phyloP scores from a whole-genome alignment of 2,113 vertebrate species.

The Cygnus atratus region DNA sequence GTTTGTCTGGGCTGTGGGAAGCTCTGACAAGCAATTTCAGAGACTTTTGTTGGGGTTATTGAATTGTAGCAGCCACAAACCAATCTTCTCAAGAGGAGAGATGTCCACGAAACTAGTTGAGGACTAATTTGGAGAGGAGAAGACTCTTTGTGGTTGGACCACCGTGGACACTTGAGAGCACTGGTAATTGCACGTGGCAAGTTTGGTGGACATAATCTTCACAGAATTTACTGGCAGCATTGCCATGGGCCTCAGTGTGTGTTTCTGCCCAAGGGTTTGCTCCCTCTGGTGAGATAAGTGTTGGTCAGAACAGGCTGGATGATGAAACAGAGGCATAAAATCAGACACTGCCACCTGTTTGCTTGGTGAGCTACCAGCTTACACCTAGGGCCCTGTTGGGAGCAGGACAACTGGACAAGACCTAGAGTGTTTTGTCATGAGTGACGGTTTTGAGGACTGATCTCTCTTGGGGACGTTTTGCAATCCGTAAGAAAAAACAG shows the following conservation, averaged over 20 bases:
- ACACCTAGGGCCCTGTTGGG: not conserved
- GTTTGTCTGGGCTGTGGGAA: not conserved
- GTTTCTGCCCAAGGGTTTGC: not conserved
- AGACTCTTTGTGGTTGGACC: not conserved
- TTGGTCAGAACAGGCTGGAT: not conserved
- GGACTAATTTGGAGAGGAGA: not conserved
- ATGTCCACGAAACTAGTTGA: not conserved
- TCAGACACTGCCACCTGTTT: not conserved
- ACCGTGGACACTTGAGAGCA: not conserved
- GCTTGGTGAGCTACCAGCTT: not conserved
- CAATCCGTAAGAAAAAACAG: not conserved
- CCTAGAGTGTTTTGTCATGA: not conserved
- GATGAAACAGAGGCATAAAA: not conserved
- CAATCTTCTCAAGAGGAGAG: not conserved
- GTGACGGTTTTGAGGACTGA: not conserved
- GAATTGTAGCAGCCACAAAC: not conserved
- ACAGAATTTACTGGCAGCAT: rapidly evolving
- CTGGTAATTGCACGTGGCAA: not conserved
- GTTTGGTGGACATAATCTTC: not conserved
- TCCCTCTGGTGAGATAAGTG: not conserved
- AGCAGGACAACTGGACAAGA: not conserved
- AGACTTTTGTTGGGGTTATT: not conserved
- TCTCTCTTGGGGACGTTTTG: not conserved
- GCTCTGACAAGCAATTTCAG: not conserved
- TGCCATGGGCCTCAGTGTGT: not conserved